Percentiles rank a stretch among this genome's conserved stretches.
phyloP scores from a whole-genome alignment of 2,113 vertebrate genomes.

The Pelobates fuscus region DNA sequence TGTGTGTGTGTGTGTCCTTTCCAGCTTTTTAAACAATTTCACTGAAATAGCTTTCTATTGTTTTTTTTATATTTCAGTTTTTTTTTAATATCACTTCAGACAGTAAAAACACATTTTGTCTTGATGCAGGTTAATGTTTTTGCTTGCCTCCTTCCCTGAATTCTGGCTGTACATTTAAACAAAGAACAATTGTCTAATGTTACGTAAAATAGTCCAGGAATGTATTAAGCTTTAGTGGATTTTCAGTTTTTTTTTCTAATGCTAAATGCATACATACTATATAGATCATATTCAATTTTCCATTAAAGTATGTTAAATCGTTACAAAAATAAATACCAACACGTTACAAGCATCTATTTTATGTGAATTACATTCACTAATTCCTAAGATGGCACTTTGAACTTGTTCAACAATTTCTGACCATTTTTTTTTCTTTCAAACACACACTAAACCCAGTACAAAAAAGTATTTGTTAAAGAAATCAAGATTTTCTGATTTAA shows the following conservation, averaged over 20 bases:
- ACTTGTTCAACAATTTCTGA: slow-evolving; percentile 83
- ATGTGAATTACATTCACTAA: neutral
- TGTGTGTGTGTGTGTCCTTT: too few species aligned
- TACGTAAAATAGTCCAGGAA: slow-evolving; percentile 22
- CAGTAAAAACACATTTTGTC: slow-evolving; percentile 11
- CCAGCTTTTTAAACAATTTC: too few species aligned
- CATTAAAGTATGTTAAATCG: neutral
- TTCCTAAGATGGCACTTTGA: slow-evolving; percentile 78
- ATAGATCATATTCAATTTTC: too few species aligned
- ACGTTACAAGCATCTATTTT: neutral
- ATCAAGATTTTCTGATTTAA: slow-evolving; percentile 74
- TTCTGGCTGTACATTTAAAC: neutral
- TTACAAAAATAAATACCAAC: neutral
- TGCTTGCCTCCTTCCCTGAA: neutral
- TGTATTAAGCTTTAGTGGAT: slow-evolving; percentile 10
- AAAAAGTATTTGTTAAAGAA: slow-evolving; percentile 76
- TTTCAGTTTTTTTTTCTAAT: neutral
- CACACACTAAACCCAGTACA: slow-evolving; percentile 77
- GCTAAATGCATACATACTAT: neutral
- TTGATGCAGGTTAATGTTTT: slow-evolving; percentile 13
- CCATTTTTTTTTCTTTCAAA: slow-evolving; percentile 73
- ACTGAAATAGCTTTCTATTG: too few species aligned
- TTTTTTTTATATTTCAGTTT: too few species aligned
- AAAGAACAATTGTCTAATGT: slow-evolving; percentile 22
- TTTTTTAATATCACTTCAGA: too few species aligned